Evolutionary conservation across 2,113 vertebrate species (phyloP), one percentile per base, ranked within the genome.

Genomic region (Hippocampus comes): DNA sequence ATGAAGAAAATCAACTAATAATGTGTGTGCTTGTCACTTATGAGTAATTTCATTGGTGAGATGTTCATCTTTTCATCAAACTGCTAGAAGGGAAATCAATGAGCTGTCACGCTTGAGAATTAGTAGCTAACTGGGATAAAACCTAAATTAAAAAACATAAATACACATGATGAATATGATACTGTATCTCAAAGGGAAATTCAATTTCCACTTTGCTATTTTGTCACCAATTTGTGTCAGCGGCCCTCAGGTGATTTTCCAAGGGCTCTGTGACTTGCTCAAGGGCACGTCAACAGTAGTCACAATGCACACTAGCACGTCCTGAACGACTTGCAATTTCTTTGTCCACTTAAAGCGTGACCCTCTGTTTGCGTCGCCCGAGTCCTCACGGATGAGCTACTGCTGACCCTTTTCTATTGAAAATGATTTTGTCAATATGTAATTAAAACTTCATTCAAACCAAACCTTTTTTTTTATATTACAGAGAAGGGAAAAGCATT

Each of bases 1-100:
- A 72, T 46, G 53, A 61, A 72, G 42, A 72, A 55, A 75, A 73
- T 67, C 59, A 82, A 68, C 38, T 70, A 66, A 66, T n/a, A 66
- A 25, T 38, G 27, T 63, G 51, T 30, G 68, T 43, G 27, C 27
- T n/a, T n/a, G 27, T 71, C 48, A 70, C 27, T 34, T 49, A 57
- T 67, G 23, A 51, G 53, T 20, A 14, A 42, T 77, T 25, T 12
- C 23, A 20, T 67, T 11, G 18, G 65, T 27, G 55, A 51, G 5
- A 23, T 9, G 70, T 70, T 67, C 38, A 68, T 65, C 66, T 12
- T 34, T 46, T 34, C 20, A 59, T 70, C 18, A 20, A 51, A 8
- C 59, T 11, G 64, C 34, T 27, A 21, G 51, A 41, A 43, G 63
- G 10, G 7, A 71, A 17, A 64, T 11, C 38, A 63, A 41, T 42